Evolutionary conservation across 2,797 vertebrate genomes (phyloP), one percentile per base, ranked within the genome.

Genomic region (Melopsittacus undulatus): DNA sequence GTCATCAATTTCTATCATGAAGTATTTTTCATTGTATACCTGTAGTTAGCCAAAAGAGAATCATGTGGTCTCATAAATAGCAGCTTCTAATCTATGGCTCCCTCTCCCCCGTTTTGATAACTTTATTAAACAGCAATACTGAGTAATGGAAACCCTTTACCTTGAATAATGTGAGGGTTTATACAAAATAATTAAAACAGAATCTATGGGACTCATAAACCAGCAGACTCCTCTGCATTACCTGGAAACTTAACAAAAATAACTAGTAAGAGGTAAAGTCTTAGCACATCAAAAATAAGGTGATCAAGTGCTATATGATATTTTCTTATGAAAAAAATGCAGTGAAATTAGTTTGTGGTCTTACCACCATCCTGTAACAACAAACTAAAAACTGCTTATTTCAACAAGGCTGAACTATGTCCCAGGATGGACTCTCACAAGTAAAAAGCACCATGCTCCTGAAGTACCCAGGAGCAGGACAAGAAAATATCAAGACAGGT

Each of bases 1-100:
- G 90, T 99, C 98, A 34, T 99, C 99, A 83, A 99, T 98, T 80
- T 98, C 98, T 88, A 99, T 98, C 97, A 99, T 92, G 98, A 99
- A 99, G 95, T 98, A 99, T 74, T 98, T 98, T 74, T 99, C 98
- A 92, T 97, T 97, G 96, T 98, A 99, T 64, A 99, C 99, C 99
- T 99, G 97, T 14, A 89, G 67, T 40, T 51, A 91, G 92, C 68
- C 81, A 95, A 95, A 70, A 97, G 59, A 95, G 17, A 93, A 77
- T 62, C 20, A 76, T 0, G 57, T 29, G 17, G 26, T 66, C 63
- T 64, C 27, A 11, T 66, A 59, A 96, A 54, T 8, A n/a, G 83
- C 38, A 48, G 30, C 75, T n/a, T 76, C 45, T 24, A 21, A 75
- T 52, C 36, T 72, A 15, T 22, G 45, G 26, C 61, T 74, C 46